Conservation (phyloP, 2,113 vertebrate genomes). For the Corvus cornix region DNA sequence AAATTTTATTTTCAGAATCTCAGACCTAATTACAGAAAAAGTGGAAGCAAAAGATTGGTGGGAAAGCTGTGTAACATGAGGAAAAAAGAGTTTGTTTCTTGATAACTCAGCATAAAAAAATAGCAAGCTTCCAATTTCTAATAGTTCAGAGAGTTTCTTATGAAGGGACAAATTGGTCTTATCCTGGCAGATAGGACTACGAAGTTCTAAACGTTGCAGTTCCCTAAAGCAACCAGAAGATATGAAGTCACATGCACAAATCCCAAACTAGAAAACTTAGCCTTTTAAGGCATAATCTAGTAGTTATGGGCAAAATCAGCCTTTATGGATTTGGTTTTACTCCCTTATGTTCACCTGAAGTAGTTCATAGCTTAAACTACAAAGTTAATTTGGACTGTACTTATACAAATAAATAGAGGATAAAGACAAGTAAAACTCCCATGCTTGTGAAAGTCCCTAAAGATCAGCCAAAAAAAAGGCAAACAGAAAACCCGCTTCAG, state of each 20-base stretch:
- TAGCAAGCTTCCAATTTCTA: not conserved
- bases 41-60: not conserved
- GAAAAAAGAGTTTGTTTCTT: not conserved
- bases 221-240: not conserved
- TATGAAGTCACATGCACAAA: not conserved
- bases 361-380: not conserved
- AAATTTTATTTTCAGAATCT: not conserved
- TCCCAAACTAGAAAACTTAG: not conserved
- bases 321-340: not conserved
- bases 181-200: not conserved
- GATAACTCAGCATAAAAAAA: not conserved
- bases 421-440: not conserved
- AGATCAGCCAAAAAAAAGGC: not conserved
- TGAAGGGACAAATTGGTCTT: not conserved
- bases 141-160: not conserved
- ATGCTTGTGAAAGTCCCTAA: not conserved
- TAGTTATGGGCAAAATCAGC: not conserved
- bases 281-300: not conserved
- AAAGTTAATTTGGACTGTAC: not conserved
- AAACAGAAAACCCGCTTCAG: not conserved
- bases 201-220: not conserved
- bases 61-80: not conserved
- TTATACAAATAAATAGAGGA: not conserved
- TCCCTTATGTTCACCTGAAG: not conserved
- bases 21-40: not conserved